Conservation (phyloP, 2,797 vertebrate genomes). For the Brachyrhaphis roseni region DNA sequence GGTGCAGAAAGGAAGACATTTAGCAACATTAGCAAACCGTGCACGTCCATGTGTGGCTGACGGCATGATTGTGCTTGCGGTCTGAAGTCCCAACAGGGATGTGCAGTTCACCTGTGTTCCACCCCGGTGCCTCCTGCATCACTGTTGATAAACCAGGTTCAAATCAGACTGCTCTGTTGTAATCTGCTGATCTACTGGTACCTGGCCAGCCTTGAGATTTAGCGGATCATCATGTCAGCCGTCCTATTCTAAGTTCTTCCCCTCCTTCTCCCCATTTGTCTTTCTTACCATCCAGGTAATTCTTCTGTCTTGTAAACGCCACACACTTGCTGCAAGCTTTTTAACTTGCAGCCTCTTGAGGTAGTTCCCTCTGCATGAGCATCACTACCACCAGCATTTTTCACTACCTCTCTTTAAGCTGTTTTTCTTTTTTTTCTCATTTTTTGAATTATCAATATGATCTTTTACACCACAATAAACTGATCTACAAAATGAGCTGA, state of each 20-base stretch:
- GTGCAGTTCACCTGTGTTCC: conserved; percentile 43
- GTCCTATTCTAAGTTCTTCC: conserved; percentile 19
- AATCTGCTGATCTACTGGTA: conserved; percentile 61
- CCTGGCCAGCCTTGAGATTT: conserved; percentile 43
- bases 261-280: conserved; percentile 21
- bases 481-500: neutral
- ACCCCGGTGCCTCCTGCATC: conserved; percentile 25
- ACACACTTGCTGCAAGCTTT: conserved; percentile 14
- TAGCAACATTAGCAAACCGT: conserved; percentile 45
- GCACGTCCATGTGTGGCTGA: conserved; percentile 10
- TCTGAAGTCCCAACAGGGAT: conserved; percentile 10
- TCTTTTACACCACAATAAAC: neutral
- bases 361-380: neutral
- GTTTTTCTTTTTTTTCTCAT: neutral
- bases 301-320: conserved; percentile 28
- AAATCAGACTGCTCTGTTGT: conserved; percentile 51
- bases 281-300: neutral
- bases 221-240: conserved; percentile 29
- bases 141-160: conserved; percentile 47
- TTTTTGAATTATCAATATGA: conserved; percentile 6
- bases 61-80: neutral
- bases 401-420: neutral
- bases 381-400: neutral
- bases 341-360: conserved; percentile 36
- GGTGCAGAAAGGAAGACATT: conserved; percentile 33